Evolutionary conservation across 2,888 invertebrate genomes (phyloP).

Genomic region (Drosophila kambysellisi): DNA sequence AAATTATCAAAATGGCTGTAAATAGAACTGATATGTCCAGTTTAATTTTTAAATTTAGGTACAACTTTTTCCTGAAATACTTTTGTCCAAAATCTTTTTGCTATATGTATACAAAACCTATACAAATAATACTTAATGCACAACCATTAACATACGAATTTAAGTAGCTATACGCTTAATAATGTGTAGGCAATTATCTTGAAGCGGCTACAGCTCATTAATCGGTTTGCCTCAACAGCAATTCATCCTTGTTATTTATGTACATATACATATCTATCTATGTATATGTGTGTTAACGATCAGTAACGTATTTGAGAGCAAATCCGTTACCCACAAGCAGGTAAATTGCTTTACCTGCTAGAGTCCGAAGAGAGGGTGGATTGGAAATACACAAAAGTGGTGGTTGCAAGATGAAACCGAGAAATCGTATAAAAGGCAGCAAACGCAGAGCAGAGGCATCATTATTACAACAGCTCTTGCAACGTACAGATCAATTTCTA

Average conservation of each 20-base stretch:
- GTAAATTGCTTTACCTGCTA: slow-evolving; percentile 48
- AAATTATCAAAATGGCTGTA: background rate
- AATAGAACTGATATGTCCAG: background rate
- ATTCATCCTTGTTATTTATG: background rate
- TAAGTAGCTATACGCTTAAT: background rate
- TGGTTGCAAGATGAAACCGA: slow-evolving; percentile 6
- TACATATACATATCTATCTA: background rate
- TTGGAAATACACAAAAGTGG: slow-evolving; percentile 20
- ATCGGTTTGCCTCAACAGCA: slow-evolving; percentile 8
- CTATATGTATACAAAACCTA: background rate
- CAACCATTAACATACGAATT: background rate
- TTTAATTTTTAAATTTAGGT: background rate
- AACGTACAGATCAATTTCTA: slow-evolving; percentile 32
- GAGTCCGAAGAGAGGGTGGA: slow-evolving; percentile 12
- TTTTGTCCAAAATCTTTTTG: no score
- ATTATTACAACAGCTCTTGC: slow-evolving; percentile 47
- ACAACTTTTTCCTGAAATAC: background rate
- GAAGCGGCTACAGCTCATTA: background rate
- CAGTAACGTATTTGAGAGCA: slow-evolving; percentile 6
- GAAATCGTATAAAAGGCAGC: slow-evolving; percentile 52
- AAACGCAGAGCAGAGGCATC: slow-evolving; percentile 37
- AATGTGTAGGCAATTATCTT: background rate
- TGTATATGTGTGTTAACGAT: background rate
- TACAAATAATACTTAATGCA: background rate
- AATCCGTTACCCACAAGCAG: slow-evolving; percentile 16